Evolutionary conservation across 1,140 invertebrate species (phyloP).

Genomic region (Halictus rubicundus): DNA sequence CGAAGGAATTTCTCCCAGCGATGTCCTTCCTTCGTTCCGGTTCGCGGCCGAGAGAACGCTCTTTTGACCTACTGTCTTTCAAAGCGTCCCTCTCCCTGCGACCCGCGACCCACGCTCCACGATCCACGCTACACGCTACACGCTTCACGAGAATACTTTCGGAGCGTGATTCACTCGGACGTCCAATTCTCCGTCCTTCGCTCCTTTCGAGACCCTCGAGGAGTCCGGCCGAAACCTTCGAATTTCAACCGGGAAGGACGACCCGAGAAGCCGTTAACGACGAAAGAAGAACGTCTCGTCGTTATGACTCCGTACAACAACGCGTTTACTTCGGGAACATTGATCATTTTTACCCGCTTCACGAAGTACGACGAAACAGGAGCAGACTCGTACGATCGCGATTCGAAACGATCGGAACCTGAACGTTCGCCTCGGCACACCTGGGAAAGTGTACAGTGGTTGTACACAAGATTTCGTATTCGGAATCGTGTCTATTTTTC

Average conservation of each 20-base stretch:
- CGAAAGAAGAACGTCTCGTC: too few species aligned
- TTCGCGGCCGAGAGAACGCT: slow-evolving; percentile 28
- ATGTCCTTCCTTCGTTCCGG: slow-evolving; percentile 53
- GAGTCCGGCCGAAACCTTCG: not conserved
- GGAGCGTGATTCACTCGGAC: slow-evolving; percentile 43
- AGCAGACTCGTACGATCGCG: too few species aligned
- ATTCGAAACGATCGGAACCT: too few species aligned
- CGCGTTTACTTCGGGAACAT: too few species aligned
- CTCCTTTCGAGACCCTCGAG: slow-evolving; percentile 13
- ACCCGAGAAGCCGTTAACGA: too few species aligned
- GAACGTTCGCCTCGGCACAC: too few species aligned
- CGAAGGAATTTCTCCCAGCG: slow-evolving; percentile 40
- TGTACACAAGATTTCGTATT: too few species aligned
- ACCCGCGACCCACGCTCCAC: not conserved
- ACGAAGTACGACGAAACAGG: too few species aligned
- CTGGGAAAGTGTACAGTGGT: too few species aligned
- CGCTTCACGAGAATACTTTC: slow-evolving; percentile 15
- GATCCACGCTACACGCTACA: not conserved
- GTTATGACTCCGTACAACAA: too few species aligned
- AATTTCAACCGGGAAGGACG: not conserved
- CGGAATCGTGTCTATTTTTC: too few species aligned
- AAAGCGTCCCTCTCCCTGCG: not conserved
- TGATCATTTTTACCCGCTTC: too few species aligned
- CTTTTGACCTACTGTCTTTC: slow-evolving; percentile 53
- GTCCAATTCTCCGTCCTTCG: slow-evolving; percentile 22